Evolutionary conservation across 2,113 vertebrate species (phyloP).

Genomic region (Albula glossodonta): DNA sequence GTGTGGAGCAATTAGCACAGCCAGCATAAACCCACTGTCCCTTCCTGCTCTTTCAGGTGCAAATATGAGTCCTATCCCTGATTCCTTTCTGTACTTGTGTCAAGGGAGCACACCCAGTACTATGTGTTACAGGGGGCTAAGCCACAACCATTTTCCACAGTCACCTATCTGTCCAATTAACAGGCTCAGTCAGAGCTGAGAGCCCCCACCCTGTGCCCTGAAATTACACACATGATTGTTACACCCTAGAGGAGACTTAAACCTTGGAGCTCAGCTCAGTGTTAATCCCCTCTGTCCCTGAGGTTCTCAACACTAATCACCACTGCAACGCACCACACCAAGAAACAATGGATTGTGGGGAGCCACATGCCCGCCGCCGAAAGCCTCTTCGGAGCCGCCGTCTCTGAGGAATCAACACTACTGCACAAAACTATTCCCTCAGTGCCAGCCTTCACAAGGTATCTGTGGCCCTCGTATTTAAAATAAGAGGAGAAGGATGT

Average conservation of each 20-base stretch:
- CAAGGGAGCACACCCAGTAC: not conserved
- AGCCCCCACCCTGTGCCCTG: not conserved
- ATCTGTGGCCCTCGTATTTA: too few species aligned
- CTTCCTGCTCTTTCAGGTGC: not conserved
- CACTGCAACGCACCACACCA: not conserved
- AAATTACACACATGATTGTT: not conserved
- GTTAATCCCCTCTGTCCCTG: not conserved
- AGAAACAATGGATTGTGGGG: not conserved
- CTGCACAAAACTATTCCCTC: too few species aligned
- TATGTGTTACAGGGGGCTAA: too few species aligned
- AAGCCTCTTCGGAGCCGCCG: not conserved
- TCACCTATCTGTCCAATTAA: not conserved
- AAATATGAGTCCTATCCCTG: not conserved
- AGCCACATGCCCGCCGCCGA: not conserved
- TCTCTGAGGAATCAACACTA: too few species aligned
- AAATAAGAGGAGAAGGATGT: too few species aligned
- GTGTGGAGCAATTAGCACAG: not conserved
- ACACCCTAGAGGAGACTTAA: too few species aligned
- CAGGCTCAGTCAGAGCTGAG: not conserved
- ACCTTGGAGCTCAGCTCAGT: not conserved
- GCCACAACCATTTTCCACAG: too few species aligned
- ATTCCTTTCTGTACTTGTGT: too few species aligned
- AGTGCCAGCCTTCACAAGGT: too few species aligned
- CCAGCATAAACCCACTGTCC: not conserved
- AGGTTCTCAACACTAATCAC: not conserved